phyloP scores from a whole-genome alignment of 2,888 invertebrate genomes.

The Heliconius hortense region DNA sequence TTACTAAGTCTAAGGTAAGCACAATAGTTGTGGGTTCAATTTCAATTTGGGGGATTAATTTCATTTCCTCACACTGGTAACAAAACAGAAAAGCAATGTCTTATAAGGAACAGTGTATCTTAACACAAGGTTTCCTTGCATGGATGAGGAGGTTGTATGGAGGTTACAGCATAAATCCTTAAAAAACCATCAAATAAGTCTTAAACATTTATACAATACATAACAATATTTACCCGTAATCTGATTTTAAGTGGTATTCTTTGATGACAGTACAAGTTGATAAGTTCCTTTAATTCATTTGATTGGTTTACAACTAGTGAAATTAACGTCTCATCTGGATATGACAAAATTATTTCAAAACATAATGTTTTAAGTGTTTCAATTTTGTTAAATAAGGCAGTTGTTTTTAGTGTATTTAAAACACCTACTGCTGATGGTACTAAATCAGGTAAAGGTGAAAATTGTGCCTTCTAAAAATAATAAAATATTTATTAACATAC shows the following conservation, averaged over 20 bases:
- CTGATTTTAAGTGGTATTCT: conserved; percentile 45
- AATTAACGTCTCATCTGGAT: conserved; percentile 54
- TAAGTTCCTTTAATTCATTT: conserved; percentile 52
- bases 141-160: no score
- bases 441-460: conserved; percentile 47
- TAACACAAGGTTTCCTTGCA: background rate
- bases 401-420: conserved; percentile 54
- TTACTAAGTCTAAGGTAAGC: background rate
- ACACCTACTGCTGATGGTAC: conserved; percentile 56
- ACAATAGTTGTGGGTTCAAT: background rate
- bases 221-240: conserved; percentile 49
- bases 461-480: conserved; percentile 36
- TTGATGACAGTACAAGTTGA: conserved; percentile 51
- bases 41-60: background rate
- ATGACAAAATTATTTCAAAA: conserved; percentile 57
- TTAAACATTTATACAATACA: conserved; percentile 4
- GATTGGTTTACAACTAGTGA: conserved; percentile 47
- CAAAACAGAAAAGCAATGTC: background rate
- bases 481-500: background rate
- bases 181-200: background rate
- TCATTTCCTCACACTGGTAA: background rate
- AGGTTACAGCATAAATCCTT: background rate
- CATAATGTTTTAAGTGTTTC: conserved; percentile 53
- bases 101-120: background rate
- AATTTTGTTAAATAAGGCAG: conserved; percentile 48